phyloP scores from a whole-genome alignment of 30 jellyfish, hydroid and myxozoan genomes.

The Cassiopea xamachana region DNA sequence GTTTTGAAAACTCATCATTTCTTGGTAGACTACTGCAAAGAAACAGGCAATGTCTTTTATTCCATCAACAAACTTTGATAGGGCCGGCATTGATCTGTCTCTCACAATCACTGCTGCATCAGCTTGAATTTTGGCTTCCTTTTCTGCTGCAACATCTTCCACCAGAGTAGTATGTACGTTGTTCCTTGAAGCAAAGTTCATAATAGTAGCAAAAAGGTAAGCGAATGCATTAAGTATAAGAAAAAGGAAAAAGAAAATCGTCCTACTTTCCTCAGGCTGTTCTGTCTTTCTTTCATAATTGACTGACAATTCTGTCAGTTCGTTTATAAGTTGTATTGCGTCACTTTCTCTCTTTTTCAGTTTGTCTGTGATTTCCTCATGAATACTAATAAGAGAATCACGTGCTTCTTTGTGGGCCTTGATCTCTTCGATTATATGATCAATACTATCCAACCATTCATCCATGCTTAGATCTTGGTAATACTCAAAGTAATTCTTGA shows the following conservation, averaged over 20 bases:
- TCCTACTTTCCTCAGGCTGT: no score
- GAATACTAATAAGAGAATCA: slow-evolving; percentile 35
- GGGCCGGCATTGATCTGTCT: slow-evolving; percentile 36
- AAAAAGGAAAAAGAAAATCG: no score
- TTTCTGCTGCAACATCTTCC: background rate
- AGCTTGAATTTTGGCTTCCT: background rate
- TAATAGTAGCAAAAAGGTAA: background rate
- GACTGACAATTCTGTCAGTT: no score
- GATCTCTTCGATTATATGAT: slow-evolving; percentile 33
- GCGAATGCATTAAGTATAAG: no score
- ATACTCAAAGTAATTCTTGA: slow-evolving; percentile 36
- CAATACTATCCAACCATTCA: slow-evolving; percentile 56
- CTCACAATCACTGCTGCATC: background rate
- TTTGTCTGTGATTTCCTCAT: slow-evolving; percentile 17
- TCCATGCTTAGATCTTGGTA: slow-evolving; percentile 15
- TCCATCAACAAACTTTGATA: slow-evolving; percentile 12
- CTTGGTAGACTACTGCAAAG: slow-evolving; percentile 12
- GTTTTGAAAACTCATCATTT: background rate
- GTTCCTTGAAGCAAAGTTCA: background rate
- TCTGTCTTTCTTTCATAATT: no score
- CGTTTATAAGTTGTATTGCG: slow-evolving; percentile 1
- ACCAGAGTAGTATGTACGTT: background rate
- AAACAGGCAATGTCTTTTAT: slow-evolving; percentile 31
- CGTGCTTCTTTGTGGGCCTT: slow-evolving; percentile 43
- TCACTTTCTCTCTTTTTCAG: slow-evolving; percentile 46